phyloP scores from a whole-genome alignment of 2,797 vertebrate genomes.

The Pterois miles region DNA sequence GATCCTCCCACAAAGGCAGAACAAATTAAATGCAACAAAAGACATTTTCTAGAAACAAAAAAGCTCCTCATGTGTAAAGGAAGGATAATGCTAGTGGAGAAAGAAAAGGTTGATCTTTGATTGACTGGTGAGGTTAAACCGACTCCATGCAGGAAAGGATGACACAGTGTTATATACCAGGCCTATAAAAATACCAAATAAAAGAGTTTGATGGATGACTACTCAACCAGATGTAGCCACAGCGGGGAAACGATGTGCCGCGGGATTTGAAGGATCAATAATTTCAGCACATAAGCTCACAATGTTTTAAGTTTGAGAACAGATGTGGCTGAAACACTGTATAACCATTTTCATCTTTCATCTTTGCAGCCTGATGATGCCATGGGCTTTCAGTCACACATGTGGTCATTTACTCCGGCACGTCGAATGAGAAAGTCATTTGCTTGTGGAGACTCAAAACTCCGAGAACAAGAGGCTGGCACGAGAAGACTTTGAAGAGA shows the following conservation, averaged over 20 bases:
- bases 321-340: slow-evolving; percentile 31
- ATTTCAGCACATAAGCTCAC: slow-evolving; percentile 32
- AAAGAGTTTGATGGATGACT: slow-evolving; percentile 45
- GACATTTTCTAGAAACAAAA: slow-evolving; percentile 47
- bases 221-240: slow-evolving; percentile 40
- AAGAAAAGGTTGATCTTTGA: slow-evolving; percentile 44
- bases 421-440: neutral
- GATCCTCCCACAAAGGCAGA: slow-evolving; percentile 20
- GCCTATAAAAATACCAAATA: slow-evolving; percentile 42
- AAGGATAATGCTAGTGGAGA: slow-evolving; percentile 22
- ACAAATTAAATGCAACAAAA: slow-evolving; percentile 37
- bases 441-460: neutral
- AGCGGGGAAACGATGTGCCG: slow-evolving; percentile 1
- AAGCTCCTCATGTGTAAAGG: slow-evolving; percentile 22
- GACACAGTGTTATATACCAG: slow-evolving; percentile 5
- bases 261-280: slow-evolving; percentile 44
- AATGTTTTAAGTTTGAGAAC: slow-evolving; percentile 19
- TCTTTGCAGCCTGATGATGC: neutral
- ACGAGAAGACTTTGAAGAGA: neutral
- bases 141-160: neutral
- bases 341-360: neutral
- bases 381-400: neutral
- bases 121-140: slow-evolving; percentile 44
- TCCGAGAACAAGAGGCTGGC: neutral
- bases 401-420: neutral